These are phyloP conservation scores for Microctenopoma stevenorrisi DNA, from an alignment of 2,797 vertebrate genomes.

Conservation along the genomic window DNA sequence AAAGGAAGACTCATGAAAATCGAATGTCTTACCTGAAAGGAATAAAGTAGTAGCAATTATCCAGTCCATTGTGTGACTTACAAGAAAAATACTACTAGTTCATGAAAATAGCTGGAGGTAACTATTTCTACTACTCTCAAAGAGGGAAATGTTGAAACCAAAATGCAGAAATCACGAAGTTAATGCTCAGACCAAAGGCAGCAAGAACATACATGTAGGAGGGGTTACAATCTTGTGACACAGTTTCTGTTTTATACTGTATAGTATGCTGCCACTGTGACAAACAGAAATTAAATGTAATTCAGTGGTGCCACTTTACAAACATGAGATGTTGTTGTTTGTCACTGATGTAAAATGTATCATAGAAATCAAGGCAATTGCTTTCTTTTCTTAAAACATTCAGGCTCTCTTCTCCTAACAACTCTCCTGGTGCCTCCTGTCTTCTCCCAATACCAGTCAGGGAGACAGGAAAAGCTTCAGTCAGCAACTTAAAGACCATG, in stretches of 20 bases:
- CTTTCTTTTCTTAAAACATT: neutral
- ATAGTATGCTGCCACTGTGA: neutral
- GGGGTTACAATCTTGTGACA: conserved; percentile 18
- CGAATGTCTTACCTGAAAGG: conserved; percentile 64
- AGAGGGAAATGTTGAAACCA: conserved; percentile 11
- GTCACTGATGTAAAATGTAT: neutral
- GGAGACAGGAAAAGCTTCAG: neutral
- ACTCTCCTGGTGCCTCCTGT: neutral
- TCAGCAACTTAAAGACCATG: neutral
- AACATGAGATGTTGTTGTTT: too few relatives aligned
- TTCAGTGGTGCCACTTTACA: too few relatives aligned
- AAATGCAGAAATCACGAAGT: conserved; percentile 14
- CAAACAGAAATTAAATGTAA: neutral
- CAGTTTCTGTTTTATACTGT: neutral
- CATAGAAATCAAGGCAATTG: too few relatives aligned
- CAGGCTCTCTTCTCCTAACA: neutral
- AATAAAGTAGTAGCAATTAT: conserved; percentile 30
- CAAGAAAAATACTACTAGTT: conserved; percentile 3
- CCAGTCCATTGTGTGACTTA: conserved; percentile 55
- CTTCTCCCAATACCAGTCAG: fast-evolving
- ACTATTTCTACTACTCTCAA: neutral
- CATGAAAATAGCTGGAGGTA: neutral
- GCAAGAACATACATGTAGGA: conserved; percentile 45
- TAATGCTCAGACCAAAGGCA: neutral
- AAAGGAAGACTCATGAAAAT: neutral